Evolutionary conservation across 2,113 vertebrate species (phyloP), one percentile per base, ranked within the genome.

Genomic region (Miniopterus natalensis): DNA sequence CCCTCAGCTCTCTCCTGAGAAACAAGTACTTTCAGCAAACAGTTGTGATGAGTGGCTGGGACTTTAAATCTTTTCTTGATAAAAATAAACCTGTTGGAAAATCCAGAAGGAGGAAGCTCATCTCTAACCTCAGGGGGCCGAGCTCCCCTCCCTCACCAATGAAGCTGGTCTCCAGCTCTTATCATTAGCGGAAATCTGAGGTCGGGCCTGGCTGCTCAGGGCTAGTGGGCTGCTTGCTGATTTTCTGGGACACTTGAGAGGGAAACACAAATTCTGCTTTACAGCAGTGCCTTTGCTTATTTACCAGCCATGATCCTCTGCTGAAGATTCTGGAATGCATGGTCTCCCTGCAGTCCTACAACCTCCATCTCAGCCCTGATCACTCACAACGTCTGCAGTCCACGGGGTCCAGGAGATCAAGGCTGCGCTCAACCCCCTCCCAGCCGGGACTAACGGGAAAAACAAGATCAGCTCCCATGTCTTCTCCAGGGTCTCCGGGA

Each of bases 141-240:
- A 25, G 7, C 31, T 8, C 14, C 36, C n/a, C 23, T 18, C 59
- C 14, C 13, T 17, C 63, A 14, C 6, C 18, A 36, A 0, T 0
- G 27, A 45, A 81, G 75, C 88, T 57, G 77, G 80, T 77, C 73
- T 65, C 75, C 65, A 90, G 97, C 80, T 97, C 96, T 94, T 94
- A 81, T 93, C 98, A 96, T 97, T 95, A 97, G 77, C 96, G 61
- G 95, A 63, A 96, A 97, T 94, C 96, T 92, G 73, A 93, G 97
- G 97, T 96, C 96, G 96, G 95, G 77, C 95, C 21, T 73, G 92
- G 49, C 97, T 95, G 61, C 61, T 53, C 87, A 80, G 83, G 85
- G 65, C 95, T 70, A 63, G 0, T 45, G 78, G 86, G 77, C 89
- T 73, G n/a, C 29, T 75, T 90, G 93, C 92, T 95, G 96, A 15